Percentiles rank a stretch among this genome's conserved stretches.
Conservation (phyloP, 2,888 invertebrate species). For the Luperina nickerlii region DNA sequence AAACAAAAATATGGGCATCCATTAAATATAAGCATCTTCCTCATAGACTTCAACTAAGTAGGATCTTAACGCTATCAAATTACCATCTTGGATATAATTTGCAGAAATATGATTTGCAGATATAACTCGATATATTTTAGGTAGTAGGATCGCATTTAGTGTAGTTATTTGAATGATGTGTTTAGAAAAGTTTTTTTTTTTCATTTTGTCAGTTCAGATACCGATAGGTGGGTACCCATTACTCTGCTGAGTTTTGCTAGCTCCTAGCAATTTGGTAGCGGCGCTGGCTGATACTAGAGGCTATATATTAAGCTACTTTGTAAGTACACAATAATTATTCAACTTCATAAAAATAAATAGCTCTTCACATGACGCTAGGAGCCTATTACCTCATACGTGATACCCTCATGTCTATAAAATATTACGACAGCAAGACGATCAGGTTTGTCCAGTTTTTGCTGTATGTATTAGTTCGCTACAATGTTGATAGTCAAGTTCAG, state of each 20-base stretch:
- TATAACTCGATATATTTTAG: too few relatives aligned
- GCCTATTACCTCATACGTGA: conserved; percentile 20
- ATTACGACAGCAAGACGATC: conserved; percentile 37
- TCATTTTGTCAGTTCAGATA: too few relatives aligned
- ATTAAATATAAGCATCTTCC: background rate
- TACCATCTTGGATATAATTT: too few relatives aligned
- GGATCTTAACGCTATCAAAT: background rate
- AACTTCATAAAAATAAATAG: background rate
- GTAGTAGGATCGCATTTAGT: too few relatives aligned
- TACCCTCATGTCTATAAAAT: conserved; percentile 7
- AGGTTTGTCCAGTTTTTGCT: conserved; percentile 50
- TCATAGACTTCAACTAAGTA: background rate
- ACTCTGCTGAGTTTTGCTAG: too few relatives aligned
- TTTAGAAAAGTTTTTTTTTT: too few relatives aligned
- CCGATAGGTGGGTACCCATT: too few relatives aligned
- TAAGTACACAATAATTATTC: background rate
- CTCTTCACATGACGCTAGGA: background rate
- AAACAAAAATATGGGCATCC: too few relatives aligned
- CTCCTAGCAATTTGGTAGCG: too few relatives aligned
- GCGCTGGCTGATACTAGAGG: too few relatives aligned
- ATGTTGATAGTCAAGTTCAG: conserved; percentile 45
- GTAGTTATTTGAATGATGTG: too few relatives aligned
- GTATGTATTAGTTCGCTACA: conserved; percentile 29
- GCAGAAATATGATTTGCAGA: too few relatives aligned
- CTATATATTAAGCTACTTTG: background rate